Base-by-base conservation (phyloP, 2,888 invertebrate genomes). In the Cotesia congregata region DNA sequence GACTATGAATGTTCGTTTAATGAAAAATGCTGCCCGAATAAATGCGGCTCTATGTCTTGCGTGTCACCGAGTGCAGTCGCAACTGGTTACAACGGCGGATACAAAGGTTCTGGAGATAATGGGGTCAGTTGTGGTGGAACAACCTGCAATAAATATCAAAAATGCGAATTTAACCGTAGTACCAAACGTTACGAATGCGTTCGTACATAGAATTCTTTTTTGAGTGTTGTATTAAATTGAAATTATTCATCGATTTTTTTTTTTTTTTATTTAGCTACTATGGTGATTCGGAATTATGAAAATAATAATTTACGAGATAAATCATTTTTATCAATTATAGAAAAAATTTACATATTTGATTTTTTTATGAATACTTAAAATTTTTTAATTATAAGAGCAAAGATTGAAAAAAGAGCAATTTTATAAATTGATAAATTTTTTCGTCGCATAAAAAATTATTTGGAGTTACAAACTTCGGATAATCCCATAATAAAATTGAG, bases 31-130 rank as follows among this genome's bases (percentile, higher is more conserved):
- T 94, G 94, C 83, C 91, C 93, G 6, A 95, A 95, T 88, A 88
- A 92, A 76, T 95, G 95, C 90, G 93, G 94, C 82, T 90, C 91
- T 70, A 93, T 92, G 85, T 94, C 94, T 1, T 95, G 95, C 84
- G 91, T 91, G 0, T 89, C 91, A 38, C 85, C 92, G 0, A 90
- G 90, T 77, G 71, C 85, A 15, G 77, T 86, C 6, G 83, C 67
- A 61, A 85, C 85, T 30, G 86, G 86, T 62, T 80, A 77, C 15
- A 84, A 86, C 72, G 84, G 85, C 17, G 89, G 89, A 78, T 91
- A 91, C 82, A 90, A 91, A 82, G 85, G 87, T 76, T 82, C 83
- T 1, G 72, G 59, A 90, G 86, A 90, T 90, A 90, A 90, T 17
- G 91, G 90, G 0, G 90, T 91, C 1, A 94, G 93, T 84, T 95